A percentile compares a stretch with the other conserved stretches of the same genome.
phyloP scores from a whole-genome alignment of 2,797 vertebrate species.

The Fistularia tabacaria region DNA sequence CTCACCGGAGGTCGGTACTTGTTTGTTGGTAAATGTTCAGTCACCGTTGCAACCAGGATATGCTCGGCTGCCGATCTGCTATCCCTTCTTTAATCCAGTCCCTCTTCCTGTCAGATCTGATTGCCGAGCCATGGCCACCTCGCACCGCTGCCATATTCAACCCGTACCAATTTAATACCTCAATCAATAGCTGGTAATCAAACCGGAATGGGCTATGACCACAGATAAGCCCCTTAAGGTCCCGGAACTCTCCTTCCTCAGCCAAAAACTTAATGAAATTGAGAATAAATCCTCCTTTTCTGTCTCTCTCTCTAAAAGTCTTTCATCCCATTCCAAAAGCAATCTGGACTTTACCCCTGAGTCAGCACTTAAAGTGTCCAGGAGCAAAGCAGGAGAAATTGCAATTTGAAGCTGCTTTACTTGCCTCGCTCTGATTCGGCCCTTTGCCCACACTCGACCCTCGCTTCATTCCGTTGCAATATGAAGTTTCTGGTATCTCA shows the following conservation, averaged over 20 bases:
- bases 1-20: too few relatives aligned
- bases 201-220: slow-evolving; percentile 36
- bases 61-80: slow-evolving; percentile 5
- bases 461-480: slow-evolving; percentile 30
- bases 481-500: slow-evolving; percentile 30
- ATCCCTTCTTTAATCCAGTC: slow-evolving; percentile 21
- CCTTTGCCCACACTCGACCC: slow-evolving; percentile 16
- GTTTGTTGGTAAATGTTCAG: not conserved
- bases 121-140: slow-evolving; percentile 1
- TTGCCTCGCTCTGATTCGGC: slow-evolving; percentile 29
- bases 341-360: slow-evolving; percentile 62
- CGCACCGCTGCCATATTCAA: slow-evolving; percentile 23
- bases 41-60: not conserved
- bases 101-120: slow-evolving; percentile 20
- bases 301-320: slow-evolving; percentile 24
- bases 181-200: slow-evolving; percentile 54
- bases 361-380: slow-evolving; percentile 55
- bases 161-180: slow-evolving; percentile 40
- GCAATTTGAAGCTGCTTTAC: slow-evolving; percentile 44
- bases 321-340: slow-evolving; percentile 61
- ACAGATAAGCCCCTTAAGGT: slow-evolving; percentile 50
- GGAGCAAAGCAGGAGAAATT: slow-evolving; percentile 48
- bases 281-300: slow-evolving; percentile 43
- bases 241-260: slow-evolving; percentile 29
- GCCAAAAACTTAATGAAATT: slow-evolving; percentile 61